Base-by-base conservation (phyloP, 2,888 invertebrate genomes). In the Catocala nupta region DNA sequence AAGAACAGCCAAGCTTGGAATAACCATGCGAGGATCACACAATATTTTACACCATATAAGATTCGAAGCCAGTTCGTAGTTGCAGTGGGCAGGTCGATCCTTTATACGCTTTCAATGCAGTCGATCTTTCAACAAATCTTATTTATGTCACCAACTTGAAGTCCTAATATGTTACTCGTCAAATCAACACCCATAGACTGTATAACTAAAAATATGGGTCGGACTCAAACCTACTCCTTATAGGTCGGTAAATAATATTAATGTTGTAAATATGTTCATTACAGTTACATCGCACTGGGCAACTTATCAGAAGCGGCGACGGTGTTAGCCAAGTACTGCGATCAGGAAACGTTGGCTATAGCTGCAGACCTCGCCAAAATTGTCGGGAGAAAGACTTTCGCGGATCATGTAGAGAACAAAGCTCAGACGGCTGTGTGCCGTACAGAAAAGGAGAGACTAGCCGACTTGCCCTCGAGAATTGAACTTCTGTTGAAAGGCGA, bases 251-350 rank as follows among this genome's bases (percentile, higher is more conserved):
- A 16, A 16, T 16, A 44, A 44, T 5, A 44, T 44, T n/a, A 44
- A 44, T 44, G 12, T 25, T 25, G 25, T 25, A 25, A 25, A 39
- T 8, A 12, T 44, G 33, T 48, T 67, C 90, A 90, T 48, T 52
- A 39, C 86, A 96, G 97, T 80, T 93, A 95, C 70, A 88, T 96
- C 11, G 95, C 94, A 10, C 82, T 95, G 54, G 95, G 95, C 25
- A 90, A 96, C 48, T 88, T 95, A 5, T 90, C 94, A n/a, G 92
- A 95, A 77, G 97, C 97, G 0, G 95, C 96, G 0, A 90, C 94
- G 63, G 75, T 91, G 0, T 89, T 97, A 34, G 92, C 95, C n/a
- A 93, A 95, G 39, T 90, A 95, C 34, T 87, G 86, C 3, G 94
- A 96, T 55, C 81, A 94, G n/a, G 87, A 93, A 0, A 87, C 90